A percentile compares a stretch with the other conserved stretches of the same genome.
These are phyloP conservation scores for Scytalopus superciliaris DNA, from an alignment of 2,113 vertebrate species.

Conservation along the genomic window DNA sequence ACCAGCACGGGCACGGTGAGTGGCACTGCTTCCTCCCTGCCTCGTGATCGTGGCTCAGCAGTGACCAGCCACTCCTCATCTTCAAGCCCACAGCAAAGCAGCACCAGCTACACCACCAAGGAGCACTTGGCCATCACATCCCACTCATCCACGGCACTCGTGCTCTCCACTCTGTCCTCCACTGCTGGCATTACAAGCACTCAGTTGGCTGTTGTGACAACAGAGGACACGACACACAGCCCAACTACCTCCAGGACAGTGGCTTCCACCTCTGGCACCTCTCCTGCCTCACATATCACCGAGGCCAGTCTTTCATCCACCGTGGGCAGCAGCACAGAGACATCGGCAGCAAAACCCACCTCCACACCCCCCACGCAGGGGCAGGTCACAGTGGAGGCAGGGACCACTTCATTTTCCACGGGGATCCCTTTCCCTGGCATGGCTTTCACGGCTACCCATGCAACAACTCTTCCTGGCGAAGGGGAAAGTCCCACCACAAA, in stretches of 20 bases:
- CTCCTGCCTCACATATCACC: fast-evolving
- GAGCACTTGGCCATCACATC: fast-evolving
- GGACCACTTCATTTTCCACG: fast-evolving
- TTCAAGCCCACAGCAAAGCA: neutral
- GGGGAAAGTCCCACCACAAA: neutral
- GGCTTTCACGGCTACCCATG: too few species aligned
- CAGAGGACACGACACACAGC: fast-evolving
- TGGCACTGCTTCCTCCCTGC: neutral
- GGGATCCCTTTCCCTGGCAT: neutral
- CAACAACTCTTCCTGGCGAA: too few species aligned
- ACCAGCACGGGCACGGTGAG: fast-evolving
- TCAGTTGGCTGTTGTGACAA: fast-evolving
- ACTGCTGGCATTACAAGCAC: fast-evolving
- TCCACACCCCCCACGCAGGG: neutral
- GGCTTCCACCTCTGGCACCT: fast-evolving
- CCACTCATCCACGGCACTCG: fast-evolving
- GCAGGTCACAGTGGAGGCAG: fast-evolving
- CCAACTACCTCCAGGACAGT: fast-evolving
- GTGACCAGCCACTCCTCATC: fast-evolving
- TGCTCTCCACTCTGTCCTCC: neutral
- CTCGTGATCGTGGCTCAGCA: neutral
- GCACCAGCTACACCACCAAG: neutral
- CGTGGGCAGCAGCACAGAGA: fast-evolving
- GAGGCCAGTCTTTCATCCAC: neutral
- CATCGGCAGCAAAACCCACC: fast-evolving